Evolutionary conservation across 2,797 vertebrate species (phyloP), one percentile per base, ranked within the genome.

Genomic region (Micropoecilia bifurca): DNA sequence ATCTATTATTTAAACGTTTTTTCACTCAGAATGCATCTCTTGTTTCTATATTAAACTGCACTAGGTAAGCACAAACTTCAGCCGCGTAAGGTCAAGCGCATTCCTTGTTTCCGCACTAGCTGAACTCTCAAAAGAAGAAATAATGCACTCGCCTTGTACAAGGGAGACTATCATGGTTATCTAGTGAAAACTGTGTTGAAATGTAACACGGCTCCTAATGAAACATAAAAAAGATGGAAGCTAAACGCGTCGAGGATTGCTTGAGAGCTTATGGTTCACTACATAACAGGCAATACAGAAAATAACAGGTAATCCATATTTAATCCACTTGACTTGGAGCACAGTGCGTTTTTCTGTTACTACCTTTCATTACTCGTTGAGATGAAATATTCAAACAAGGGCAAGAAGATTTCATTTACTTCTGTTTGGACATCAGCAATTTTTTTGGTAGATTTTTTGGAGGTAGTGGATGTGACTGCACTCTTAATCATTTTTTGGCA

Each of bases 1-100:
- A 96, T 96, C 90, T 94, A 96, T 96, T 95, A 96, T 96, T 96
- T 95, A 96, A 92, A 93, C 84, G 82, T 92, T 92, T 93, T 91
- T 90, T 93, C 94, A 90, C 92, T 93, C 93, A 94, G 91, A 94
- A 94, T 91, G 93, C 92, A 80, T 93, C 92, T 94, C 87, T 83
- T 90, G 93, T 94, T 95, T 95, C 95, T 96, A 95, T 95, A 94
- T 94, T 94, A 92, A 95, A 94, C 93, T 87, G 85, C 86, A 89
- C 89, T 75, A 87, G 83, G 89, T 92, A 94, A 93, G 93, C 93
- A 93, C 84, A 93, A 93, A 90, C 83, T 66, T 83, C 79, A 84
- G 69, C 59, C 69, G 74, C 69, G 75, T 89, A 85, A 92, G 89
- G 92, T 94, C 90, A 91, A 86, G 74, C 39, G 71, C 73, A 78